Conservation (phyloP, 2,888 invertebrate genomes). For the Antheraea assamensis region DNA sequence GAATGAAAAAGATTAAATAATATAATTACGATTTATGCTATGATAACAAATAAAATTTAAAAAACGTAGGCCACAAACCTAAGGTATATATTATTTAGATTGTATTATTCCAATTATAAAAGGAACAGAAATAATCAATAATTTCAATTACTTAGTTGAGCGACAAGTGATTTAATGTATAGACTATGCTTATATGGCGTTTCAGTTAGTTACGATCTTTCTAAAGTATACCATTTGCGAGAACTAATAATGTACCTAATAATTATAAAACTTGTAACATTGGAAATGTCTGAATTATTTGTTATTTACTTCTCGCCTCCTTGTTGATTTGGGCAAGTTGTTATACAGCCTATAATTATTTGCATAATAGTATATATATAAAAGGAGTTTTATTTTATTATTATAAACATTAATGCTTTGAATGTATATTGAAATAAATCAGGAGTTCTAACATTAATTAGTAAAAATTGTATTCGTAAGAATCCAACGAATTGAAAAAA, state of each 20-base stretch:
- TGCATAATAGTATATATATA: neutral
- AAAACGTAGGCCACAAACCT: no score
- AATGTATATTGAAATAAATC: neutral
- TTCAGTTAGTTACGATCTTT: neutral
- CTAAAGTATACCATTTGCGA: neutral
- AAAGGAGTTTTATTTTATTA: neutral
- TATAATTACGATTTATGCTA: no score
- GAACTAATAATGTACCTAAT: neutral
- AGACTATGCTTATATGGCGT: neutral
- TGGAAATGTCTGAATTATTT: neutral
- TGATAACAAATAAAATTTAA: no score
- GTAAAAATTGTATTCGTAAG: no score
- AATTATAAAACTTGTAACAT: no score
- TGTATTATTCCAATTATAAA: no score
- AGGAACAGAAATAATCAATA: neutral
- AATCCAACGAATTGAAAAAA: no score
- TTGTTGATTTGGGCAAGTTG: neutral
- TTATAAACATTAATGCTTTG: neutral
- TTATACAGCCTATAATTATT: neutral
- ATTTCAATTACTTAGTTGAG: neutral
- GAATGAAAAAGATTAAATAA: no score
- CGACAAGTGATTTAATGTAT: slow-evolving; percentile 11
- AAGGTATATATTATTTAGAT: no score
- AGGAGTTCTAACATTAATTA: no score
- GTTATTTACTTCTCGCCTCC: neutral